These are phyloP conservation scores for Mythimna pallens DNA, from an alignment of 2,888 invertebrate genomes.

Conservation along the genomic window DNA sequence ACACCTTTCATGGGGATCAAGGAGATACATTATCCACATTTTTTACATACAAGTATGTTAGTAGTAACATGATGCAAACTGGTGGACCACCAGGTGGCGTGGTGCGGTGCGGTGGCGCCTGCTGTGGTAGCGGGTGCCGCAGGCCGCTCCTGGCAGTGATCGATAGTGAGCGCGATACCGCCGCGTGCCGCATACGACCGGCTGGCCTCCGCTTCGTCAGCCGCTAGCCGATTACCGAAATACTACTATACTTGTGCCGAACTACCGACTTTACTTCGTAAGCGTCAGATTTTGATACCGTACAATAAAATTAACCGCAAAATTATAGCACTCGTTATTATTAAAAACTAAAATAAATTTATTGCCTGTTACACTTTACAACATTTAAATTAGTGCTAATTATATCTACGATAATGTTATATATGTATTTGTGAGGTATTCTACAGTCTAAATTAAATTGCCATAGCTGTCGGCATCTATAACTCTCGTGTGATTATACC, in stretches of 20 bases:
- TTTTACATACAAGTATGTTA: not conserved
- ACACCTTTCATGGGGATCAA: not conserved
- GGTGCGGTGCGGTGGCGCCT: no score
- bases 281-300: not conserved
- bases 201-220: constrained; percentile 14
- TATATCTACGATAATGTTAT: not conserved
- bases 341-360: not conserved
- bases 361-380: no score
- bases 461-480: no score
- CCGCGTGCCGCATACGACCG: constrained; percentile 35
- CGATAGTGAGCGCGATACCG: constrained; percentile 52
- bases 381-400: not conserved
- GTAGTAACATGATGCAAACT: not conserved
- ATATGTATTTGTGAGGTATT: no score
- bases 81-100: not conserved
- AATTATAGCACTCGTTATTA: no score
- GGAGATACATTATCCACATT: not conserved
- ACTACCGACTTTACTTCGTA: constrained; percentile 22
- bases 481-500: no score
- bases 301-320: not conserved
- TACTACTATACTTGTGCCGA: constrained; percentile 15
- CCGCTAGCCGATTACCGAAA: constrained; percentile 8
- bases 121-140: no score
- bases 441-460: no score
- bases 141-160: constrained; percentile 37